Evolutionary conservation across 2,797 vertebrate species (phyloP).

Genomic region (Cyclura pinguis): DNA sequence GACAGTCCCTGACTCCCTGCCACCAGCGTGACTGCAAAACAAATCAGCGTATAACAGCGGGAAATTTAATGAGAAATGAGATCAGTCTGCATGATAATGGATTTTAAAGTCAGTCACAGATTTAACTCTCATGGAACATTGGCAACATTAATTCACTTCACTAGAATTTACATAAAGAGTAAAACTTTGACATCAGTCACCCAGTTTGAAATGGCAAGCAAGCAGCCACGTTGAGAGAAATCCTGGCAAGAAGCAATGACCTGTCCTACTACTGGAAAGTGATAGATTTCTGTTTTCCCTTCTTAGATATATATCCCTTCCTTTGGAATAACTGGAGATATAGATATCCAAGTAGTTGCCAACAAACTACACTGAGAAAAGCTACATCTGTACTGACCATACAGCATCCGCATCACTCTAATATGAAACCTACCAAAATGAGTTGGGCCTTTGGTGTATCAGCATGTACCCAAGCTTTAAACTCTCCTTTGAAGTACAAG

Average conservation of each 20-base stretch:
- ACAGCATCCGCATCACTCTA: background rate
- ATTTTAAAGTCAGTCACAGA: background rate
- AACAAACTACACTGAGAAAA: background rate
- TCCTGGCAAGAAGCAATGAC: accelerated
- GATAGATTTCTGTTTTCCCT: background rate
- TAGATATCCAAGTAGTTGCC: background rate
- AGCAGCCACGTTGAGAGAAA: accelerated
- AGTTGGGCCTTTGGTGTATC: background rate
- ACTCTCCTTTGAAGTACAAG: background rate
- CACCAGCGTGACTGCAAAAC: background rate
- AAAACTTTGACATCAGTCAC: background rate
- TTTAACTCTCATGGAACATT: background rate
- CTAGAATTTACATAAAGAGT: background rate
- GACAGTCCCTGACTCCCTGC: accelerated
- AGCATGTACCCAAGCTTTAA: background rate
- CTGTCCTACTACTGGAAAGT: background rate
- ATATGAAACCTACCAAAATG: background rate
- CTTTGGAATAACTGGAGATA: background rate
- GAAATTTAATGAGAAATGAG: background rate
- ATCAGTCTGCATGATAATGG: accelerated
- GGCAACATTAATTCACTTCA: background rate
- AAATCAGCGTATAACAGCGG: accelerated
- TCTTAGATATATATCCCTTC: background rate
- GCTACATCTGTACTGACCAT: background rate
- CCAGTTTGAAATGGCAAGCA: background rate